Evolutionary conservation across 1,140 invertebrate species (phyloP).

Genomic region (Panagrolaimus sp.): DNA sequence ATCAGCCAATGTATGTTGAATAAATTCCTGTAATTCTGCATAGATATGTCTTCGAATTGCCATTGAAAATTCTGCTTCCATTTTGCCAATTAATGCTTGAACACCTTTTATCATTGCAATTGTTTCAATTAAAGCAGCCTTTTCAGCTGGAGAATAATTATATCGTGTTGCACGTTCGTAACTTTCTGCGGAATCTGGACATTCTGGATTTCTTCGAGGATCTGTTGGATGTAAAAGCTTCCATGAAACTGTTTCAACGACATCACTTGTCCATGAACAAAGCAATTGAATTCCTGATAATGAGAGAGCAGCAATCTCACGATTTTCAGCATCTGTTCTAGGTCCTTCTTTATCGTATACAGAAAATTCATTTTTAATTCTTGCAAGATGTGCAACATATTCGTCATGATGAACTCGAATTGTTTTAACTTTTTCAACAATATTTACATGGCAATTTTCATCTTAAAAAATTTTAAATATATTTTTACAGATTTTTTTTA

Average conservation of each 20-base stretch:
- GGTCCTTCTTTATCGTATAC: conserved; percentile 64
- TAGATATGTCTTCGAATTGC: conserved; percentile 90
- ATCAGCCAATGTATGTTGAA: conserved; percentile 80
- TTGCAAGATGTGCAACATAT: conserved; percentile 89
- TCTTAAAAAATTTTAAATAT: too few species aligned
- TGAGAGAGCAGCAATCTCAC: conserved; percentile 81
- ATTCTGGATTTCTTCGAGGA: conserved; percentile 88
- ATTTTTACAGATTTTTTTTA: conserved; percentile 73
- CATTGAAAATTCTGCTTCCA: conserved; percentile 95
- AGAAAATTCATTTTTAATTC: conserved; percentile 82
- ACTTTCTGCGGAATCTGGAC: conserved; percentile 93
- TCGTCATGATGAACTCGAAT: conserved; percentile 94
- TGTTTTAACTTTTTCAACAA: conserved; percentile 87
- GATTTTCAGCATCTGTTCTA: conserved; percentile 79
- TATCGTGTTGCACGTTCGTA: conserved; percentile 96
- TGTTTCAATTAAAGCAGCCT: conserved; percentile 80
- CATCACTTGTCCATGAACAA: conserved; percentile 91
- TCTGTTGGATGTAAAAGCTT: conserved; percentile 95
- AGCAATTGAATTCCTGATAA: conserved; percentile 83
- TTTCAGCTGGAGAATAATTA: conserved; percentile 95
- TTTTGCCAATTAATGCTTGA: conserved; percentile 90
- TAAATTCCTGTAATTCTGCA: conserved; percentile 93
- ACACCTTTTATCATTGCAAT: conserved; percentile 99
- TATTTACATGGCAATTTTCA: conserved; percentile 80
- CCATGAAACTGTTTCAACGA: conserved; percentile 84